phyloP scores from a whole-genome alignment of 2,113 vertebrate species.

The Tetraodon nigroviridis region DNA sequence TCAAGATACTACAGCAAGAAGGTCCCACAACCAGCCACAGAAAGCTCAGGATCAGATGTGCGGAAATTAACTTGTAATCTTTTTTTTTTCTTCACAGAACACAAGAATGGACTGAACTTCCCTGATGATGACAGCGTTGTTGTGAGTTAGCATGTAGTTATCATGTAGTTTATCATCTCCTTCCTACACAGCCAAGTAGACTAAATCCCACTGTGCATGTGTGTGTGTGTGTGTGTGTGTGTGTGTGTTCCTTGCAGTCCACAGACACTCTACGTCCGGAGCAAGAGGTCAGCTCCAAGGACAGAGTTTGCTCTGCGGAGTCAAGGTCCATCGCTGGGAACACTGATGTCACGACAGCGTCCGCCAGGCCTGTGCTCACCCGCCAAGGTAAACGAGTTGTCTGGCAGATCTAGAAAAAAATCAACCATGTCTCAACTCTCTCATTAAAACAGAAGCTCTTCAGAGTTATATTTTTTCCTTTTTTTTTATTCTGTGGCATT shows the following conservation, averaged over 20 bases:
- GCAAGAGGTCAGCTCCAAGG: constrained; percentile 74
- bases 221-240: constrained; percentile 6
- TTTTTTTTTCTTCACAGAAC: constrained; percentile 66
- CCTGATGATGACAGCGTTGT: constrained; percentile 74
- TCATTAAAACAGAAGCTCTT: constrained; percentile 13
- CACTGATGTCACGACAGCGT: constrained; percentile 44
- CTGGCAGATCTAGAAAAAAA: constrained; percentile 4
- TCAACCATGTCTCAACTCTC: constrained; percentile 3
- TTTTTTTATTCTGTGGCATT: constrained; percentile 13
- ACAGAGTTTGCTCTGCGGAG: constrained; percentile 59
- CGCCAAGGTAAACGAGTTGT: constrained; percentile 63
- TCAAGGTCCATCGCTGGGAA: constrained; percentile 42
- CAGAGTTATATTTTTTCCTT: neutral
- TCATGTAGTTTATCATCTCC: neutral
- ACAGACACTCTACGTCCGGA: constrained; percentile 61
- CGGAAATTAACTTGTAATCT: neutral
- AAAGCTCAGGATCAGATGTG: too few species aligned
- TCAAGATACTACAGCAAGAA: constrained; percentile 88
- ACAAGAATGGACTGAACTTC: constrained; percentile 77
- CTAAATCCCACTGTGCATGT: neutral
- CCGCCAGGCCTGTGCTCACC: constrained; percentile 58
- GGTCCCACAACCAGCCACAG: constrained; percentile 64
- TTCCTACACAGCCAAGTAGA: constrained; percentile 11
- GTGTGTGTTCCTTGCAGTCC: constrained; percentile 61
- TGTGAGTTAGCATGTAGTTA: constrained; percentile 57